Evolutionary conservation across 2,888 invertebrate genomes (phyloP), one percentile per base, ranked within the genome.

Genomic region (Gibbula magus): DNA sequence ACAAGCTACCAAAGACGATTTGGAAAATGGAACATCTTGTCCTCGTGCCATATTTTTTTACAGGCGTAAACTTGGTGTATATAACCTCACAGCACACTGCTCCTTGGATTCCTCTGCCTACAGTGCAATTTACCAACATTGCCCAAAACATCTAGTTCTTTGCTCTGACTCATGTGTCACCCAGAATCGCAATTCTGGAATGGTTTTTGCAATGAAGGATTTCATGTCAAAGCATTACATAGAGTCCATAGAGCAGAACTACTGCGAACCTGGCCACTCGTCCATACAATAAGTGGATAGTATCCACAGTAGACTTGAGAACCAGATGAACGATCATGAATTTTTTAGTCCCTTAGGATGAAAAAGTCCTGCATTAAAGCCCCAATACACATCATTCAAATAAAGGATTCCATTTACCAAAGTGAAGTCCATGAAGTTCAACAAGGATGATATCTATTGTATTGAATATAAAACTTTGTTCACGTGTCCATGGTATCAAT

Each of bases 261-360:
- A 78, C 61, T 79, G 82, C 29, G 81, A 82, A 56, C 78, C 82
- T 32, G 75, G 83, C 0, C 83, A 84, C 67, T 84, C 83, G 0
- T 67, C 77, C 25, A 82, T 83, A n/a, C 84, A 84, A 56, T 81
- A 53, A 53, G 53, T 53, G 10, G 53, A 1, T 4, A 53, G 53
- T 66, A 66, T 25, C 29, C 66, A 66, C 66, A 66, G 66, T 29
- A 5, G 29, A 3, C 0, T 66, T 66, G 29, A 66, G 13, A 20
- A 2, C 5, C 66, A 66, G 20, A 3, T 66, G 66, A 25, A 16
- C 20, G 25, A 13, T 29, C 29, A 66, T 66, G 66, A 29, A 3
- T 22, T 4, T 3, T 66, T 66, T 22, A 3, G 66, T 13, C 29
- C 66, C 16, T 66, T 5, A 29, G 66, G 22, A n/a, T 3, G n/a